A percentile compares a stretch with the other conserved stretches of the same genome.
These are phyloP conservation scores for Meriones unguiculatus DNA, from an alignment of 2,113 vertebrate genomes.

Conservation along the genomic window DNA sequence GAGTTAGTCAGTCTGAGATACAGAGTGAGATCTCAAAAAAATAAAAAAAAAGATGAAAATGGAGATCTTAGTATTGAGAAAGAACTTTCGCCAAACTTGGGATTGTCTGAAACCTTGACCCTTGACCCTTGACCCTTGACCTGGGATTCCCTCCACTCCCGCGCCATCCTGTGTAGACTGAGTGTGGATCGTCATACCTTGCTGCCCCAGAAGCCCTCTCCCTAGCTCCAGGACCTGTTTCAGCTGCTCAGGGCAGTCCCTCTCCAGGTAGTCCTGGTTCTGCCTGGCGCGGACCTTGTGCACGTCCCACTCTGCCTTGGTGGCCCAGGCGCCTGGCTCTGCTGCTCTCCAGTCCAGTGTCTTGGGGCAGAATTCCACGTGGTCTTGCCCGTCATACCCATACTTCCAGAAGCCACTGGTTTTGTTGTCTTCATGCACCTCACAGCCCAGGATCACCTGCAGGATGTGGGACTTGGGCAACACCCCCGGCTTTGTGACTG, in stretches of 20 bases:
- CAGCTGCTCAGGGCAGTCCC: constrained; percentile 63
- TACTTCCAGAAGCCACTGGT: constrained; percentile 74
- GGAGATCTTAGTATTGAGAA: neutral
- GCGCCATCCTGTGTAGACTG: neutral
- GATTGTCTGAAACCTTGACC: neutral
- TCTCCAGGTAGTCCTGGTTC: constrained; percentile 70
- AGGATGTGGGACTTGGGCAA: constrained; percentile 71
- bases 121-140: neutral
- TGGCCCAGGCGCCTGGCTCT: constrained; percentile 55
- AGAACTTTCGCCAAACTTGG: neutral
- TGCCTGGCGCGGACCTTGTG: constrained; percentile 61
- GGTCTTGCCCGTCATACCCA: constrained; percentile 59
- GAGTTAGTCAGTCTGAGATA: neutral
- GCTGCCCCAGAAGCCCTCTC: constrained; percentile 2
- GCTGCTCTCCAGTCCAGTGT: constrained; percentile 67
- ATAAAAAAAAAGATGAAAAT: too few relatives aligned
- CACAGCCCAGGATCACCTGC: constrained; percentile 78
- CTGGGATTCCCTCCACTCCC: neutral
- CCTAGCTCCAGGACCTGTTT: constrained; percentile 46
- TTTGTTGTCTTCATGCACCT: constrained; percentile 68
- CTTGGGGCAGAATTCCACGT: constrained; percentile 65
- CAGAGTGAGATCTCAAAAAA: neutral
- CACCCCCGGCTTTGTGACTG: neutral
- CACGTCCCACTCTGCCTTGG: constrained; percentile 76
- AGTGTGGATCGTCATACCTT: constrained; percentile 28